Conservation (phyloP, 2,888 invertebrate species). For the Hetaerina titia region DNA sequence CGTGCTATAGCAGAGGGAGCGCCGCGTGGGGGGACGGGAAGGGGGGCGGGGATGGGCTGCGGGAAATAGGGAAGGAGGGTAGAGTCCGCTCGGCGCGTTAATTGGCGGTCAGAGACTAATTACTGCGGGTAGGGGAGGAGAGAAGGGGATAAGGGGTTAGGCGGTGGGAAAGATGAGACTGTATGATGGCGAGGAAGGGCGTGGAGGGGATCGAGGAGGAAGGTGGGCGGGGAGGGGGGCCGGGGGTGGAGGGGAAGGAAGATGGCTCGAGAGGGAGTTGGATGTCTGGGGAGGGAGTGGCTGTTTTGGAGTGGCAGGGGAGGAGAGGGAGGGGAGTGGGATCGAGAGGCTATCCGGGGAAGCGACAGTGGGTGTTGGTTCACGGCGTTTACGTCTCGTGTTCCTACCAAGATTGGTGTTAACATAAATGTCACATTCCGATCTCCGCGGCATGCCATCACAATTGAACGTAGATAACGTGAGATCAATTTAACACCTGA, state of each 20-base stretch:
- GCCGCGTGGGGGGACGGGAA: background rate
- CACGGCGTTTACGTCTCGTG: background rate
- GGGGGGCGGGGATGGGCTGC: background rate
- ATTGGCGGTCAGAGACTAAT: slow-evolving; percentile 72
- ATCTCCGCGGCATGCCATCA: background rate
- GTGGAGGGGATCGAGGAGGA: background rate
- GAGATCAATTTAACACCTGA: background rate
- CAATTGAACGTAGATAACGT: background rate
- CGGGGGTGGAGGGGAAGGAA: background rate
- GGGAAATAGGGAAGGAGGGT: slow-evolving; percentile 4
- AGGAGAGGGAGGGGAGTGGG: background rate
- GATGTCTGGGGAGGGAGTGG: background rate
- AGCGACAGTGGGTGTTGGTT: background rate
- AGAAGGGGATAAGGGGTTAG: background rate
- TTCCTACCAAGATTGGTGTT: background rate
- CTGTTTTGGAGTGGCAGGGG: background rate
- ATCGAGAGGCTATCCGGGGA: background rate
- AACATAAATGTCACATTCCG: background rate
- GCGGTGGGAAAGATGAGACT: slow-evolving; percentile 22
- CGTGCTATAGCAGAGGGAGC: background rate
- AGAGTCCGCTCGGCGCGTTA: slow-evolving; percentile 71
- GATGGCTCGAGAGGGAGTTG: background rate
- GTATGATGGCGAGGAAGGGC: slow-evolving; percentile 5
- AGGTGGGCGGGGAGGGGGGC: background rate
- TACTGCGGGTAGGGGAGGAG: slow-evolving; percentile 68